Conservation (phyloP, 2,113 vertebrate genomes). For the Illadopsis cleaveri region DNA sequence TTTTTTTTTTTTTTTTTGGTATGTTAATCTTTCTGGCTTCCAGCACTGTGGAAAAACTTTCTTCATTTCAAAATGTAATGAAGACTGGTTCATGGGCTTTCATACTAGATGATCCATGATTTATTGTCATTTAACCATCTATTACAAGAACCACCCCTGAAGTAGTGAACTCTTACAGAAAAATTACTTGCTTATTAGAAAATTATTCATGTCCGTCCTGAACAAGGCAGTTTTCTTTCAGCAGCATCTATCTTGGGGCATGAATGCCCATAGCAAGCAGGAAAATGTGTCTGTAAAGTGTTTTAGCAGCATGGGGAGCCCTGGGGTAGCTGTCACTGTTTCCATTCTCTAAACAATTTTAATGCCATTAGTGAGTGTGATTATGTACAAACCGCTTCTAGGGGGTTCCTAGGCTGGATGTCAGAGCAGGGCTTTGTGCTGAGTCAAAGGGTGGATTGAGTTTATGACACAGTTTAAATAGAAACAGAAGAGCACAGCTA, state of each 20-base stretch:
- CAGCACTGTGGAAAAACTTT: conserved; percentile 48
- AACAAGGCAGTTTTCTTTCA: conserved; percentile 11
- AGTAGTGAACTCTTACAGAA: conserved; percentile 5
- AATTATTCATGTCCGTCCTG: neutral
- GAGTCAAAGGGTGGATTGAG: conserved; percentile 50
- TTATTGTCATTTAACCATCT: conserved; percentile 9
- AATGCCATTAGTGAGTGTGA: conserved; percentile 24
- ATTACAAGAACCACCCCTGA: neutral
- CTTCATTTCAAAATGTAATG: conserved; percentile 30
- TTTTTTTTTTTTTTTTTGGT: neutral
- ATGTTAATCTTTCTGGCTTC: conserved; percentile 16
- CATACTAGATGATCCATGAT: neutral
- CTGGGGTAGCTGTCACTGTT: neutral
- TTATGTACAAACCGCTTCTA: conserved; percentile 42
- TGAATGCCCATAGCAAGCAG: conserved; percentile 10
- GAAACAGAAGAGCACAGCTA: conserved; percentile 2
- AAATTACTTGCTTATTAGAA: conserved; percentile 31
- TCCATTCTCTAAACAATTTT: conserved; percentile 46
- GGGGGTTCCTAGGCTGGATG: conserved; percentile 29
- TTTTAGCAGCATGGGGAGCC: neutral
- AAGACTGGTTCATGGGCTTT: neutral
- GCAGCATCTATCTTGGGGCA: neutral
- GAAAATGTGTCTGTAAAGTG: neutral
- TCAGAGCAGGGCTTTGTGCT: conserved; percentile 30
- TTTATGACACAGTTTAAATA: conserved; percentile 50